Evolutionary conservation across 2,888 invertebrate species (phyloP).

Genomic region (Cheilosia vulpina): DNA sequence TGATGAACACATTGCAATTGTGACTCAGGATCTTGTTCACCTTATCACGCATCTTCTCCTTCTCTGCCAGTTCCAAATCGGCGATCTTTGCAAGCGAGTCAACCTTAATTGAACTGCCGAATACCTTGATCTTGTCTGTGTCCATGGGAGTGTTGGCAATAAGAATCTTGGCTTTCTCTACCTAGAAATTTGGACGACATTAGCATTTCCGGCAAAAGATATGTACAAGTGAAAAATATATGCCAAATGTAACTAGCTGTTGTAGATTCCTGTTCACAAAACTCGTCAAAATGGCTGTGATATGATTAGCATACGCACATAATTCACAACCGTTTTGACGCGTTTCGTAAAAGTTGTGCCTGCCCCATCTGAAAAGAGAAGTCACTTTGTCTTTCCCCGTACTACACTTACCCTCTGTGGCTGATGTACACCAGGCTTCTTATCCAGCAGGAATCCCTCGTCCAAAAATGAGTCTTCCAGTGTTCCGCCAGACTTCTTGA

Average conservation of each 20-base stretch:
- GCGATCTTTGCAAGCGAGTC: constrained; percentile 98
- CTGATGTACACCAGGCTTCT: constrained; percentile 98
- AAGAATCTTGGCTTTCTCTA: constrained; percentile 98
- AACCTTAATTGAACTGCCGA: constrained; percentile 97
- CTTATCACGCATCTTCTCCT: constrained; percentile 99
- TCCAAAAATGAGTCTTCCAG: constrained; percentile 98
- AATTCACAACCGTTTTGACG: constrained; percentile 84
- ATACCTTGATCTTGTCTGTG: constrained; percentile 99
- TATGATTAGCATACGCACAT: constrained; percentile 80
- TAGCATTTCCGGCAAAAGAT: background rate
- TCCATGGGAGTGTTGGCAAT: constrained; percentile 99
- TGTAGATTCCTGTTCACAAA: constrained; percentile 77
- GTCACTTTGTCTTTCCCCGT: background rate
- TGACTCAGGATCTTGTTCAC: constrained; percentile 97
- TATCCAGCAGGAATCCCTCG: constrained; percentile 96
- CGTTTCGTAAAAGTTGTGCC: constrained; percentile 72
- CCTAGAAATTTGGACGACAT: constrained; percentile 75
- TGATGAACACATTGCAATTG: constrained; percentile 98
- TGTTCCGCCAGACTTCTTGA: constrained; percentile 97
- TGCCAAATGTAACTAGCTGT: constrained; percentile 2
- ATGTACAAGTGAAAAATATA: background rate
- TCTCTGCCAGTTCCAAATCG: constrained; percentile 98
- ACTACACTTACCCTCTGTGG: constrained; percentile 87
- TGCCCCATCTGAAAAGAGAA: background rate
- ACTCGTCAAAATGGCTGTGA: constrained; percentile 84